These are phyloP conservation scores for Zaprionus inermis DNA, from an alignment of 1,140 invertebrate species.

Conservation along the genomic window DNA sequence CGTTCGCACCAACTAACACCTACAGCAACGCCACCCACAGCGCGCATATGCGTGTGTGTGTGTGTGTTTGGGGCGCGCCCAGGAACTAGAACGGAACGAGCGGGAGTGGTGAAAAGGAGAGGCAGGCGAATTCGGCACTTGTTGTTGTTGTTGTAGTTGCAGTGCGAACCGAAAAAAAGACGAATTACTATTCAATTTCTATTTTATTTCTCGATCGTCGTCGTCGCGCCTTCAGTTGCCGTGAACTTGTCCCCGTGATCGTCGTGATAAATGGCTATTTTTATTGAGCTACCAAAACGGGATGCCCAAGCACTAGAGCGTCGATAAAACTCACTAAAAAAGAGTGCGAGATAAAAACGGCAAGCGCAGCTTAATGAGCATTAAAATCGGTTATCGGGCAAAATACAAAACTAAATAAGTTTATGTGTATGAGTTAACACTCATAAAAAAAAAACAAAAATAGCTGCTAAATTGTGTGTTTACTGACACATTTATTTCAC, in stretches of 20 bases:
- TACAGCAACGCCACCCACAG: background rate
- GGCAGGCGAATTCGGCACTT: constrained; percentile 29
- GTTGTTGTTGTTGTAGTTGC: constrained; percentile 31
- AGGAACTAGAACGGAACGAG: background rate
- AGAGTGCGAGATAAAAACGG: background rate
- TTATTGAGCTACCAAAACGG: constrained; percentile 17
- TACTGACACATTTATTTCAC: constrained; percentile 65
- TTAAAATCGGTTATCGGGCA: constrained; percentile 11
- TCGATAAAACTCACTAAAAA: constrained; percentile 8
- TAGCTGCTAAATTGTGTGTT: constrained; percentile 55
- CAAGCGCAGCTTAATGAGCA: constrained; percentile 2
- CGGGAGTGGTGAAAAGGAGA: constrained; percentile 36
- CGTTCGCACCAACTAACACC: constrained; percentile 21
- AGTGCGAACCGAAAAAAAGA: constrained; percentile 40
- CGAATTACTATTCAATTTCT: constrained; percentile 67
- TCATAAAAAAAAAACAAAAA: background rate
- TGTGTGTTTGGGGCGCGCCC: background rate
- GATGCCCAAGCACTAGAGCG: background rate
- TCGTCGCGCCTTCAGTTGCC: constrained; percentile 10
- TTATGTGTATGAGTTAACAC: background rate
- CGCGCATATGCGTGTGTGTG: background rate
- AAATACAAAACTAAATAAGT: background rate
- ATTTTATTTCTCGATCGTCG: constrained; percentile 56
- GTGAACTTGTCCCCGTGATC: constrained; percentile 44
- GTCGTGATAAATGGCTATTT: constrained; percentile 32